phyloP scores from a whole-genome alignment of 2,888 invertebrate genomes.

The Saturnia pavonia region DNA sequence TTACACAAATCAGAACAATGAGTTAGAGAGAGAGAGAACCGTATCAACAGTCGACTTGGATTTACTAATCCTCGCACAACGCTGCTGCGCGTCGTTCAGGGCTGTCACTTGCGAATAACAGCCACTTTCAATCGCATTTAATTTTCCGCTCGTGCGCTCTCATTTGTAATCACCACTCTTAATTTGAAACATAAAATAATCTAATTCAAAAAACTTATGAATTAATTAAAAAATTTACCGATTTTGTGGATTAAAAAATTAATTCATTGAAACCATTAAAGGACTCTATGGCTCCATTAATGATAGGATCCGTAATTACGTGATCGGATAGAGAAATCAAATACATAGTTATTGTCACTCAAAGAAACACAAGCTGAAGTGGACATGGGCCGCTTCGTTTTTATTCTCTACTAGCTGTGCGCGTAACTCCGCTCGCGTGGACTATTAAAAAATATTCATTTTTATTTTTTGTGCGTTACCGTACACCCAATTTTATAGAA shows the following conservation, averaged over 20 bases:
- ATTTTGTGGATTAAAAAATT: background rate
- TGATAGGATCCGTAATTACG: background rate
- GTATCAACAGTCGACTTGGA: slow-evolving; percentile 32
- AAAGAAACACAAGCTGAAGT: too few species aligned
- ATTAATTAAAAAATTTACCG: slow-evolving; percentile 45
- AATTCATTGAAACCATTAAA: background rate
- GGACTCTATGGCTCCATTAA: background rate
- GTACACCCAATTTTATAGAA: too few species aligned
- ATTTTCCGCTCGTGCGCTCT: slow-evolving; percentile 76
- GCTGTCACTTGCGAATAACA: slow-evolving; percentile 55
- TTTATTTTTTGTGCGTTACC: too few species aligned
- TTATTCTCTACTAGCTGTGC: too few species aligned
- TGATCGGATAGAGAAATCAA: too few species aligned
- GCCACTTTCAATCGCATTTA: slow-evolving; percentile 66
- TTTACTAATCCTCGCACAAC: slow-evolving; percentile 49
- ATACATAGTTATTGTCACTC: too few species aligned
- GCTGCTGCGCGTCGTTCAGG: slow-evolving; percentile 42
- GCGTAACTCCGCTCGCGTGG: too few species aligned
- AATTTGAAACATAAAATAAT: slow-evolving; percentile 59
- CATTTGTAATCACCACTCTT: slow-evolving; percentile 50
- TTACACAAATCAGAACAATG: slow-evolving; percentile 23
- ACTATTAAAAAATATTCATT: too few species aligned
- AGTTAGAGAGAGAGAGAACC: slow-evolving; percentile 23
- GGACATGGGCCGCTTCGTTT: background rate
- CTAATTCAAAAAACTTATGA: slow-evolving; percentile 35